These are phyloP conservation scores for Pediacus dermestoides DNA, from an alignment of 2,888 invertebrate species.

Conservation along the genomic window DNA sequence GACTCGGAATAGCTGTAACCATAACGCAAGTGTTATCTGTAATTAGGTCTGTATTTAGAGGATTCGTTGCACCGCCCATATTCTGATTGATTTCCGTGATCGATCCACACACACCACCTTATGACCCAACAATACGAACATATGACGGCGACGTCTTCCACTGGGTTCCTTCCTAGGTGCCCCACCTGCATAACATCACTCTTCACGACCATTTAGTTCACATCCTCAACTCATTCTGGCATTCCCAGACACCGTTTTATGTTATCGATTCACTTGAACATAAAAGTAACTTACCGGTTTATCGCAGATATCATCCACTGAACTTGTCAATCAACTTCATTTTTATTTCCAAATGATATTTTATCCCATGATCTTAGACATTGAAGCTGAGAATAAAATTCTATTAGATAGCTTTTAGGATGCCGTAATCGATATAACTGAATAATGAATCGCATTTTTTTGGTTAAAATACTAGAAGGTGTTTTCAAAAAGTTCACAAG, in stretches of 20 bases:
- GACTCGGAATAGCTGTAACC: constrained; percentile 20
- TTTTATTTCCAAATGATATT: too few relatives aligned
- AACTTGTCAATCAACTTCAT: too few relatives aligned
- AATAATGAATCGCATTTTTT: too few relatives aligned
- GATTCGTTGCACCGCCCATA: constrained; percentile 31
- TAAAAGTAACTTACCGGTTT: constrained; percentile 18
- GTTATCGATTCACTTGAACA: constrained; percentile 29
- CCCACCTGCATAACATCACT: constrained; percentile 13
- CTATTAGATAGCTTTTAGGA: too few relatives aligned
- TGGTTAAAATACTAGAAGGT: too few relatives aligned
- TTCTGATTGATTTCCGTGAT: constrained; percentile 36
- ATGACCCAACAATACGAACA: constrained; percentile 1
- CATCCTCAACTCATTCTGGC: constrained; percentile 22
- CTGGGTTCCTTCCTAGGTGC: not conserved
- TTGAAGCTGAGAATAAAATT: too few relatives aligned
- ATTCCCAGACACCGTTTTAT: constrained; percentile 30
- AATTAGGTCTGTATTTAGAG: constrained; percentile 33
- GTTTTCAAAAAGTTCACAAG: too few relatives aligned
- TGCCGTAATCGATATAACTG: too few relatives aligned
- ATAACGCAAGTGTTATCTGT: constrained; percentile 30
- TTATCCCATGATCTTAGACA: too few relatives aligned
- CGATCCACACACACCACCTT: constrained; percentile 24
- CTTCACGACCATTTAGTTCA: constrained; percentile 9
- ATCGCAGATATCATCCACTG: too few relatives aligned
- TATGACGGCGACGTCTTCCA: not conserved